phyloP scores from a whole-genome alignment of 30 jellyfish, hydroid and myxozoan species.

The Euphysa ruthae region DNA sequence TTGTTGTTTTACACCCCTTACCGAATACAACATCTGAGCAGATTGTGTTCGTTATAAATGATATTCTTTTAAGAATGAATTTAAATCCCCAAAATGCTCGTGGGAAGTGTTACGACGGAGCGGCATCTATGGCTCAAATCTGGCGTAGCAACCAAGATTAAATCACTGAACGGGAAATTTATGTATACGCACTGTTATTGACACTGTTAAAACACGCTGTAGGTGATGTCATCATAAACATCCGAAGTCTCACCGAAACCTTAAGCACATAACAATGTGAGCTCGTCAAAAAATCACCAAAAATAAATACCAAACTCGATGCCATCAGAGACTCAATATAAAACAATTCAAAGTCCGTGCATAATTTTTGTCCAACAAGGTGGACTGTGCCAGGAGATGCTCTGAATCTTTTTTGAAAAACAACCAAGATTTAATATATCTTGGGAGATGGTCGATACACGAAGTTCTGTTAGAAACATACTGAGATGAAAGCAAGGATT shows the following conservation, averaged over 20 bases:
- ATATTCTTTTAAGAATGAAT: neutral
- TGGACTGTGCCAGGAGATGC: neutral
- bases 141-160: conserved; percentile 6
- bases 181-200: neutral
- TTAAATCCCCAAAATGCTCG: conserved; percentile 1
- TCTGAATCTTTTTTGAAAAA: neutral
- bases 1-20: too few relatives aligned
- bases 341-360: neutral
- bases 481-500: too few relatives aligned
- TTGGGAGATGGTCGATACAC: neutral
- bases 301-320: neutral
- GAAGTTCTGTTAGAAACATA: too few relatives aligned
- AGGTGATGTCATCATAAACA: too few relatives aligned
- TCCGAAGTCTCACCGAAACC: conserved; percentile 1
- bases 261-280: neutral
- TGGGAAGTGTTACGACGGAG: conserved; percentile 6
- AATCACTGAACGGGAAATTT: neutral
- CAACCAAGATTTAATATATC: neutral
- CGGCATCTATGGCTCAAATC: neutral
- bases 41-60: too few relatives aligned
- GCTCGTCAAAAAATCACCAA: too few relatives aligned
- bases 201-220: neutral
- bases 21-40: too few relatives aligned
- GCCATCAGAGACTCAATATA: neutral
- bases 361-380: neutral